Evolutionary conservation across 2,888 invertebrate genomes (phyloP).

Genomic region (Tetropium fuscum): DNA sequence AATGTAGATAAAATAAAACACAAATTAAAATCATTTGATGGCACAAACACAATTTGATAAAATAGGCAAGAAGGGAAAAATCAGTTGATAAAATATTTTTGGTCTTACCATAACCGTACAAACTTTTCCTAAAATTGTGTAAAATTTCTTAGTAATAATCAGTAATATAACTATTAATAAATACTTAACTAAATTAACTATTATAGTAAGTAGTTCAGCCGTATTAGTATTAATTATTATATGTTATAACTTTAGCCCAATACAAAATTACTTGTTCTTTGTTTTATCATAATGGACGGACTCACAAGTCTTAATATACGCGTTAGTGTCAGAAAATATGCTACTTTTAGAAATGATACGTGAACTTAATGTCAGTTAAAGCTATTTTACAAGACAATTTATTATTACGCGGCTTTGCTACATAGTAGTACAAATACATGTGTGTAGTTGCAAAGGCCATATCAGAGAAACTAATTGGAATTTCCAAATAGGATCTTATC

Average conservation of each 20-base stretch:
- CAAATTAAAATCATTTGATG: slow-evolving; percentile 43
- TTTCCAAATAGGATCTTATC: too few relatives aligned
- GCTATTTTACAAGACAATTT: slow-evolving; percentile 7
- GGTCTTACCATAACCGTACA: slow-evolving; percentile 27
- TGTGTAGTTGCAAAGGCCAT: too few relatives aligned
- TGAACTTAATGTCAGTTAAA: slow-evolving; percentile 6
- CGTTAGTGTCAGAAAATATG: slow-evolving; percentile 13
- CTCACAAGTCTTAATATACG: slow-evolving; percentile 33
- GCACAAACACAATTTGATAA: slow-evolving; percentile 43
- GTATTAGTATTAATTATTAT: slow-evolving; percentile 26
- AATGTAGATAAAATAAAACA: slow-evolving; percentile 30
- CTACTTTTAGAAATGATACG: slow-evolving; percentile 5
- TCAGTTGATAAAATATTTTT: slow-evolving; percentile 29
- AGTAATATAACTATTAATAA: slow-evolving; percentile 34
- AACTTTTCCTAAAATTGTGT: slow-evolving; percentile 14
- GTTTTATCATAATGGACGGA: slow-evolving; percentile 39
- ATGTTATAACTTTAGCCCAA: slow-evolving; percentile 26
- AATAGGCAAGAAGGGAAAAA: slow-evolving; percentile 42
- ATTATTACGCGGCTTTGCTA: slow-evolving; percentile 9
- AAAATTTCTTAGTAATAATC: slow-evolving; percentile 21
- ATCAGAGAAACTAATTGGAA: too few relatives aligned
- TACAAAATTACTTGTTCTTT: slow-evolving; percentile 27
- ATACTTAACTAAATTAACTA: slow-evolving; percentile 32
- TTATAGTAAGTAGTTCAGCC: slow-evolving; percentile 35
- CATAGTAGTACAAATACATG: too few relatives aligned